Evolutionary conservation across 2,888 invertebrate species (phyloP).

Genomic region (Lottia scabra): DNA sequence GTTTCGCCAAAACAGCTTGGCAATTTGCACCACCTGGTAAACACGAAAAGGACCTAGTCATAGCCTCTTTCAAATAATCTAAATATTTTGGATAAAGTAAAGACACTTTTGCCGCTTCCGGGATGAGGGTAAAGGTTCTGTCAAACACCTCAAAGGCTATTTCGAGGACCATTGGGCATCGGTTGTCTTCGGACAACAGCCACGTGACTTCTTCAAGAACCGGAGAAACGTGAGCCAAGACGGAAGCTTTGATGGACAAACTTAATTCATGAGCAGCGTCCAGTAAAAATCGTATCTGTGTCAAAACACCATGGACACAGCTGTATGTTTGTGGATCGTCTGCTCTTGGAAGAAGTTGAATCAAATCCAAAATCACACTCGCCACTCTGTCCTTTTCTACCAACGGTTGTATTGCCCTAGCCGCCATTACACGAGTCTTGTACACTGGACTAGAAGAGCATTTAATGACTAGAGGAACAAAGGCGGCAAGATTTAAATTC

Average conservation of each 20-base stretch:
- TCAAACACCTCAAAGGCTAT: not conserved
- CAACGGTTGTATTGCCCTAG: slow-evolving; percentile 78
- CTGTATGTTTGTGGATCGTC: slow-evolving; percentile 71
- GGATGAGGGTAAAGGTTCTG: not conserved
- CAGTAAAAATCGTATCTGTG: slow-evolving; percentile 73
- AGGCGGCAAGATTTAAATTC: slow-evolving; percentile 77
- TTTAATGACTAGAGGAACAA: slow-evolving; percentile 75
- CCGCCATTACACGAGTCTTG: slow-evolving; percentile 80
- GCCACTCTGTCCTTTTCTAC: slow-evolving; percentile 69
- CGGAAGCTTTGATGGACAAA: not conserved
- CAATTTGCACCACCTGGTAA: not conserved
- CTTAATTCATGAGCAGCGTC: not conserved
- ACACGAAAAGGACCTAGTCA: not conserved
- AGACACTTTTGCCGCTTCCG: not conserved
- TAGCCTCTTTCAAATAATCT: not conserved
- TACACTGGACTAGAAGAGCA: slow-evolving; percentile 78
- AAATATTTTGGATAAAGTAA: not conserved
- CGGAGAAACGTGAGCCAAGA: not conserved
- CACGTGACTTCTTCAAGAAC: not conserved
- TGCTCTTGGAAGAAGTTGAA: slow-evolving; percentile 60
- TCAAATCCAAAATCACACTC: slow-evolving; percentile 61
- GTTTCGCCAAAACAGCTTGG: not conserved
- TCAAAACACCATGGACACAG: slow-evolving; percentile 77
- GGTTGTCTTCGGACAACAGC: not conserved
- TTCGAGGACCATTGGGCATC: not conserved